Percentiles rank a stretch among this genome's conserved stretches.
Evolutionary conservation across 2,888 invertebrate species (phyloP).

Genomic region (Polietes domitor): DNA sequence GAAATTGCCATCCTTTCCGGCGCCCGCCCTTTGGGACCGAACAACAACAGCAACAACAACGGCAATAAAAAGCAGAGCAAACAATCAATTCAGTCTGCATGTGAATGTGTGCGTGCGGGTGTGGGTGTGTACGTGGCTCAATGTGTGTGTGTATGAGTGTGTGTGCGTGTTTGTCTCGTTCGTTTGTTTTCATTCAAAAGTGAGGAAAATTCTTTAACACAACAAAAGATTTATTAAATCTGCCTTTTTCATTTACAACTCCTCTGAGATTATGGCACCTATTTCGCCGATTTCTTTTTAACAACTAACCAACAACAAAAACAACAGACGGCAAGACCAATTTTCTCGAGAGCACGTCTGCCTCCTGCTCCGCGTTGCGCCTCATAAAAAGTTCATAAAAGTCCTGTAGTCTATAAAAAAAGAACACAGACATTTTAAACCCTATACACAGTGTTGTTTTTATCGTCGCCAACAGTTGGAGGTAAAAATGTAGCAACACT

Average conservation of each 20-base stretch:
- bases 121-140: not conserved
- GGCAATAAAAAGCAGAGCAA: not conserved
- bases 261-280: constrained; percentile 40
- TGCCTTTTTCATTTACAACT: constrained; percentile 44
- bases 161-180: not conserved
- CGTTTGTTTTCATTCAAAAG: constrained; percentile 6
- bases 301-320: constrained; percentile 8
- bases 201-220: constrained; percentile 8
- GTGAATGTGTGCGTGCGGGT: not conserved
- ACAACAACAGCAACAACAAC: not conserved
- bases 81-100: constrained; percentile 9
- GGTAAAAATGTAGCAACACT: not conserved
- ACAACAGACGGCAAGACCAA: not conserved
- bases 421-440: constrained; percentile 33
- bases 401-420: constrained; percentile 27
- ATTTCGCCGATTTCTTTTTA: constrained; percentile 13
- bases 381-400: constrained; percentile 33
- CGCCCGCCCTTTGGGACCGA: not conserved
- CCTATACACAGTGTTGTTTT: constrained; percentile 8
- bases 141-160: not conserved
- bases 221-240: constrained; percentile 46
- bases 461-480: constrained; percentile 9
- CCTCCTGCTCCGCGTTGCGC: not conserved
- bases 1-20: not conserved
- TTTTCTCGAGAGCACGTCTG: not conserved